A percentile compares a stretch with the other conserved stretches of the same genome.
Evolutionary conservation across 1,140 invertebrate species (phyloP).

Genomic region (Drosophila ironensis): DNA sequence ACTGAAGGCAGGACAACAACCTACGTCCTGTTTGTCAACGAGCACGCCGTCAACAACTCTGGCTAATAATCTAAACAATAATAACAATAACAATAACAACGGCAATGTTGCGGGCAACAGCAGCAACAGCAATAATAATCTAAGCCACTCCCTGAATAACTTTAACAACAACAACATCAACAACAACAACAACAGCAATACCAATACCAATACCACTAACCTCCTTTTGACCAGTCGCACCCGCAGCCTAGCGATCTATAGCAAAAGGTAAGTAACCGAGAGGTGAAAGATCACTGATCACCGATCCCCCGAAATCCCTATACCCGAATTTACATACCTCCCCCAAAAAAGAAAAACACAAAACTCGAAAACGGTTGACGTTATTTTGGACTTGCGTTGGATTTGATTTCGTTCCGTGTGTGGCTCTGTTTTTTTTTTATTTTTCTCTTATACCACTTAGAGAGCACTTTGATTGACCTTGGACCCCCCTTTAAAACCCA

Average conservation of each 20-base stretch:
- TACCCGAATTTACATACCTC: slow-evolving; percentile 1
- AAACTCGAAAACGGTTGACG: slow-evolving; percentile 20
- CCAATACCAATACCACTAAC: slow-evolving; percentile 69
- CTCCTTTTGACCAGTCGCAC: slow-evolving; percentile 62
- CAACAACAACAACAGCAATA: slow-evolving; percentile 70
- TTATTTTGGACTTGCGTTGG: slow-evolving; percentile 27
- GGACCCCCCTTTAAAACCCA: not conserved
- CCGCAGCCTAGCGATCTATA: slow-evolving; percentile 77
- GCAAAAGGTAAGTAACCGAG: slow-evolving; percentile 74
- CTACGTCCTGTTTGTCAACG: slow-evolving; percentile 11
- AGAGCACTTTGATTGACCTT: not conserved
- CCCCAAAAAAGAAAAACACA: not conserved
- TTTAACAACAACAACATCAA: slow-evolving; percentile 72
- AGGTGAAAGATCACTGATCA: not conserved
- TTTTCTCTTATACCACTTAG: slow-evolving; percentile 1
- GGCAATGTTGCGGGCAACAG: slow-evolving; percentile 14
- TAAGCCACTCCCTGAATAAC: slow-evolving; percentile 63
- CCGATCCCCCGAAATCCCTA: not conserved
- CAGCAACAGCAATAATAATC: slow-evolving; percentile 49
- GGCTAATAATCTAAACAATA: slow-evolving; percentile 41
- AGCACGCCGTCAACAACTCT: slow-evolving; percentile 14
- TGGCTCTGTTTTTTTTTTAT: slow-evolving; percentile 10
- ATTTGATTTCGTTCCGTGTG: slow-evolving; percentile 43
- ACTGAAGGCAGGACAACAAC: slow-evolving; percentile 3
- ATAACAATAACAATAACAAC: slow-evolving; percentile 25